These are phyloP conservation scores for Luffia ferchaultella DNA, from an alignment of 2,888 invertebrate genomes.

Conservation along the genomic window DNA sequence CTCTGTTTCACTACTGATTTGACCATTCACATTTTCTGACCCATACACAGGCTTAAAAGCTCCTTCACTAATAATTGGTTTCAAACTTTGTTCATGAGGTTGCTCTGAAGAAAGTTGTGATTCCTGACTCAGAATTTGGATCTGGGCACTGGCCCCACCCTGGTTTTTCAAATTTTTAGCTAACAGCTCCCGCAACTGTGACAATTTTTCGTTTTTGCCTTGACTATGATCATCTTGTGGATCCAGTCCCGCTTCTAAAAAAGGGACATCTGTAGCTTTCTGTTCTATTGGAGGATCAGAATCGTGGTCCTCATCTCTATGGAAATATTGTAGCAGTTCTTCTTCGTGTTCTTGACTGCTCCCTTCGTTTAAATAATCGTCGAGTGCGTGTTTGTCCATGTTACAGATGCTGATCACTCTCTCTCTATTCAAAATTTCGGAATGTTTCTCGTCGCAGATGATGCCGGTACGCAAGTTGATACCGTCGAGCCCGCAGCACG, in stretches of 20 bases:
- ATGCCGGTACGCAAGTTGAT: constrained; percentile 48
- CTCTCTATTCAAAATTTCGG: constrained; percentile 69
- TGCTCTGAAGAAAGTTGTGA: constrained; percentile 24
- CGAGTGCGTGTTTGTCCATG: constrained; percentile 81
- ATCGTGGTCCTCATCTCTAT: constrained; percentile 39
- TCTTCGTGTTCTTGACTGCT: constrained; percentile 85
- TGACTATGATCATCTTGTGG: constrained; percentile 56
- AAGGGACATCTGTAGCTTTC: constrained; percentile 24
- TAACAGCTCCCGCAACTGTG: constrained; percentile 75
- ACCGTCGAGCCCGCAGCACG: constrained; percentile 57
- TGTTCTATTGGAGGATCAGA: constrained; percentile 15
- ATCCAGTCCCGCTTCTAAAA: constrained; percentile 52
- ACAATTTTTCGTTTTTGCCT: constrained; percentile 71
- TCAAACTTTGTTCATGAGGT: constrained; percentile 26
- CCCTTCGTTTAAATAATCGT: constrained; percentile 81
- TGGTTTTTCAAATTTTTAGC: constrained; percentile 70
- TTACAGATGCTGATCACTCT: constrained; percentile 78
- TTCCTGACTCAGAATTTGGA: constrained; percentile 26
- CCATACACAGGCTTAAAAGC: constrained; percentile 38
- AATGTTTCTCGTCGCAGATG: constrained; percentile 57
- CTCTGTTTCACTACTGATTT: constrained; percentile 37
- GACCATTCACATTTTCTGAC: constrained; percentile 19
- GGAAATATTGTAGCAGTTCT: constrained; percentile 85
- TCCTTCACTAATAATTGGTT: constrained; percentile 31
- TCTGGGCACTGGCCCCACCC: constrained; percentile 37